A percentile compares a stretch with the other conserved stretches of the same genome.
These are phyloP conservation scores for Hydrophis major DNA, from an alignment of 2,797 vertebrate genomes.

Conservation along the genomic window DNA sequence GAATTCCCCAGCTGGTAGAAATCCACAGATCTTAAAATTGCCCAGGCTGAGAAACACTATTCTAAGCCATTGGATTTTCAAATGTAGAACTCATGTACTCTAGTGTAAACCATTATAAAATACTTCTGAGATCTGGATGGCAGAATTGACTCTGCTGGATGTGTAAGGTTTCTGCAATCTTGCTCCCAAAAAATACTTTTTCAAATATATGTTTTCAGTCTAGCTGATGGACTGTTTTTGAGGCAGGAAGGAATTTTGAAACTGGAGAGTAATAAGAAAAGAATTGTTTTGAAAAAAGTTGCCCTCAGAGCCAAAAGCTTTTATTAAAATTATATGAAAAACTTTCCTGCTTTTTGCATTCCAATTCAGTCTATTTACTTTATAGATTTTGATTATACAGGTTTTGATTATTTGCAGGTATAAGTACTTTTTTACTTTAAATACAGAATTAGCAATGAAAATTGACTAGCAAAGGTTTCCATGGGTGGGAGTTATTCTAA, in stretches of 20 bases:
- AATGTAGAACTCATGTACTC: conserved; percentile 21
- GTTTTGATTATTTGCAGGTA: conserved; percentile 75
- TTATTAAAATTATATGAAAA: conserved; percentile 72
- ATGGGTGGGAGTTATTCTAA: conserved; percentile 91
- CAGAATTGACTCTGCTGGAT: conserved; percentile 34
- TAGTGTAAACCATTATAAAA: conserved; percentile 8
- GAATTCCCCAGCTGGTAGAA: neutral
- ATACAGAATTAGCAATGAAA: conserved; percentile 82
- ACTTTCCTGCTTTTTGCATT: conserved; percentile 65
- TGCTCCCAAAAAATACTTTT: conserved; percentile 60
- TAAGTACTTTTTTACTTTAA: conserved; percentile 72
- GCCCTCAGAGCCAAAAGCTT: conserved; percentile 63
- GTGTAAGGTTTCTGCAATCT: conserved; percentile 43
- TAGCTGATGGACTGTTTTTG: conserved; percentile 57
- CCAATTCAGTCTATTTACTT: conserved; percentile 65
- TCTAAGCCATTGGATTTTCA: neutral
- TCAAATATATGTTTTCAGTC: conserved; percentile 33
- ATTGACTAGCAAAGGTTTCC: conserved; percentile 84
- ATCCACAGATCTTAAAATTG: neutral
- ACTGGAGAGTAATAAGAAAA: conserved; percentile 55
- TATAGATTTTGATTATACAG: conserved; percentile 71
- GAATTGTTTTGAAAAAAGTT: conserved; percentile 64
- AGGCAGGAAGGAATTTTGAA: conserved; percentile 60
- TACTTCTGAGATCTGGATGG: conserved; percentile 18
- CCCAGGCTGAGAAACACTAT: neutral